Evolutionary conservation across 2,888 invertebrate genomes (phyloP).

Genomic region (Cecidostiba fungosa): DNA sequence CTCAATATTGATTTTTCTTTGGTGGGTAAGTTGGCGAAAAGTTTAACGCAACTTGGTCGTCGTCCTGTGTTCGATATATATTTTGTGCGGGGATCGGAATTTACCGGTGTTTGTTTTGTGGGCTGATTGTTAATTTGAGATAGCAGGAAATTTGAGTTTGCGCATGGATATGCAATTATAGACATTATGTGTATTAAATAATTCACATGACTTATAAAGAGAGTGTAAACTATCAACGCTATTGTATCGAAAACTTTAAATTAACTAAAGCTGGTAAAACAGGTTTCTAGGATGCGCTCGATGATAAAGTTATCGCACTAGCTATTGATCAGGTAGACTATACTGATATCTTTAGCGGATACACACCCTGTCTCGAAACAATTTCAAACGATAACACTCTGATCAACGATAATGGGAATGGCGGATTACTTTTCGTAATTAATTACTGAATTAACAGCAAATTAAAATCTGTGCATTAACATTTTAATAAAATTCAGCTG

Average conservation of each 20-base stretch:
- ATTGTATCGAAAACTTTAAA: neutral
- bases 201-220: neutral
- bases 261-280: constrained; percentile 13
- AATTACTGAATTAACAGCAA: neutral
- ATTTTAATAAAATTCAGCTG: neutral
- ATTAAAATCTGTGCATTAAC: neutral
- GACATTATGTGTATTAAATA: neutral
- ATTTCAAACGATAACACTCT: neutral
- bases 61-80: neutral
- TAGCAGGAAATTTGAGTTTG: neutral
- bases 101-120: constrained; percentile 37
- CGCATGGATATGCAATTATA: neutral
- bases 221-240: neutral
- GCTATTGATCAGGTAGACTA: neutral
- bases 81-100: neutral
- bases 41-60: neutral
- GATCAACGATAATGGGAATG: neutral
- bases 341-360: neutral
- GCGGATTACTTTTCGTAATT: neutral
- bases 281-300: neutral
- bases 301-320: constrained; percentile 4
- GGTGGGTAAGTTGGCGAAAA: neutral
- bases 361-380: neutral
- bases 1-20: constrained; percentile 55
- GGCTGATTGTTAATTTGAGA: constrained; percentile 33